Evolutionary conservation across 2,888 invertebrate genomes (phyloP).

Genomic region (Mimumesa dahlbomi): DNA sequence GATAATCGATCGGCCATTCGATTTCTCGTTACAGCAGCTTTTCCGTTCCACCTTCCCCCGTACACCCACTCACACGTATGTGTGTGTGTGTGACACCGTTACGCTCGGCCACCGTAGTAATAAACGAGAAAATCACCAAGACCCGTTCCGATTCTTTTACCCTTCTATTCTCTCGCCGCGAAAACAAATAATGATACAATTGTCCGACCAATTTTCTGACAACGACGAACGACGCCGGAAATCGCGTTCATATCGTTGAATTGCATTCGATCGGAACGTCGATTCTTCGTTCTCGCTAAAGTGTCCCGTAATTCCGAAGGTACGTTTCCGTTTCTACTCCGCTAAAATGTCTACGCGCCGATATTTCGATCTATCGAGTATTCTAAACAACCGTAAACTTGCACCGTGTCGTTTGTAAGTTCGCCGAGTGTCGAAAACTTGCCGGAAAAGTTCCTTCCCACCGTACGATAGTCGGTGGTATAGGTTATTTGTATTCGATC

Average conservation of each 20-base stretch:
- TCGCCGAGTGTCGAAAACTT: too few species aligned
- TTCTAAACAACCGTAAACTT: too few species aligned
- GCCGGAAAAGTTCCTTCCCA: too few species aligned
- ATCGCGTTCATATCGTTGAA: neutral
- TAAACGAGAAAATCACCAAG: constrained; percentile 9
- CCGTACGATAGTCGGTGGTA: neutral
- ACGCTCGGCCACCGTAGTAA: constrained; percentile 17
- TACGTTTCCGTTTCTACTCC: too few species aligned
- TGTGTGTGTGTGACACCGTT: neutral
- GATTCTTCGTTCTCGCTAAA: too few species aligned
- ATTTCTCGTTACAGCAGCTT: constrained; percentile 45
- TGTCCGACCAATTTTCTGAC: neutral
- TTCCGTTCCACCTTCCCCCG: constrained; percentile 9
- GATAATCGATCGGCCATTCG: constrained; percentile 63
- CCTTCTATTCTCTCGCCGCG: too few species aligned
- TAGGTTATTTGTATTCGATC: too few species aligned
- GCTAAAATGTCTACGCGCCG: too few species aligned
- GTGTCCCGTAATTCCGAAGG: too few species aligned
- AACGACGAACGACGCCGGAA: neutral
- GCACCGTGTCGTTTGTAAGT: too few species aligned
- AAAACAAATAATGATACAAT: constrained; percentile 6
- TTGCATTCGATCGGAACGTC: too few species aligned
- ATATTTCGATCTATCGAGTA: too few species aligned
- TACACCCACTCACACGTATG: neutral
- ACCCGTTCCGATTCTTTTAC: neutral